Evolutionary conservation across 2,888 invertebrate genomes (phyloP).

Genomic region (Thera britannica): DNA sequence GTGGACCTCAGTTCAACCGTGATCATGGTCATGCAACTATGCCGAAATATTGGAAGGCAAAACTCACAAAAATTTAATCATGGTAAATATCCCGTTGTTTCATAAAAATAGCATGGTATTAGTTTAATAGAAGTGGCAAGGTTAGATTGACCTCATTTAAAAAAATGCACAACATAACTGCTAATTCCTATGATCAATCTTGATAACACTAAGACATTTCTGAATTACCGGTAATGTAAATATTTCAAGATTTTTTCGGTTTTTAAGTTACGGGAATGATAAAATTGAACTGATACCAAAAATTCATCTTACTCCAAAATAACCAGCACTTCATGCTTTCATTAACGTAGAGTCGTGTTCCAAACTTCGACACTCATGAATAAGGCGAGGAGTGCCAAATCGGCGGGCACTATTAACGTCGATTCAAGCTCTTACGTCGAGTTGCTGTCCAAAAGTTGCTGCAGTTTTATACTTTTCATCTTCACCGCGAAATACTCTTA

Average conservation of each 20-base stretch:
- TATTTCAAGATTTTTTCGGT: not conserved
- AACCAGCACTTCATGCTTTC: slow-evolving; percentile 44
- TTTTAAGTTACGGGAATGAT: slow-evolving; percentile 11
- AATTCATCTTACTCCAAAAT: slow-evolving; percentile 20
- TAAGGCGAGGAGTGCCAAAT: slow-evolving; percentile 58
- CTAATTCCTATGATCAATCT: too few species aligned
- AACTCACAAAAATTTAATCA: too few species aligned
- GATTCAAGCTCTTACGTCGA: slow-evolving; percentile 30
- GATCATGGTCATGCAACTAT: too few species aligned
- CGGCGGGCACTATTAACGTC: slow-evolving; percentile 53
- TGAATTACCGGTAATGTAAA: not conserved
- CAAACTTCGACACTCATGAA: slow-evolving; percentile 47
- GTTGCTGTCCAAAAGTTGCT: slow-evolving; percentile 25
- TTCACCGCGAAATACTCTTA: slow-evolving; percentile 11
- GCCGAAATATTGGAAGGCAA: too few species aligned
- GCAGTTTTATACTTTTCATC: slow-evolving; percentile 25
- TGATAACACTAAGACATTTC: too few species aligned
- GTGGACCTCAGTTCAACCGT: too few species aligned
- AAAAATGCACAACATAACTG: too few species aligned
- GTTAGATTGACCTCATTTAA: too few species aligned
- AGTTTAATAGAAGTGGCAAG: too few species aligned
- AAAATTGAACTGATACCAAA: slow-evolving; percentile 29
- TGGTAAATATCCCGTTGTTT: too few species aligned
- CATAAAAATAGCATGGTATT: too few species aligned
- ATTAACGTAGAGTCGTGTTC: slow-evolving; percentile 50